Percentiles rank a stretch among this genome's conserved stretches.
phyloP scores from a whole-genome alignment of 92 coral and sea anemone species.

The Heteractis magnifica region DNA sequence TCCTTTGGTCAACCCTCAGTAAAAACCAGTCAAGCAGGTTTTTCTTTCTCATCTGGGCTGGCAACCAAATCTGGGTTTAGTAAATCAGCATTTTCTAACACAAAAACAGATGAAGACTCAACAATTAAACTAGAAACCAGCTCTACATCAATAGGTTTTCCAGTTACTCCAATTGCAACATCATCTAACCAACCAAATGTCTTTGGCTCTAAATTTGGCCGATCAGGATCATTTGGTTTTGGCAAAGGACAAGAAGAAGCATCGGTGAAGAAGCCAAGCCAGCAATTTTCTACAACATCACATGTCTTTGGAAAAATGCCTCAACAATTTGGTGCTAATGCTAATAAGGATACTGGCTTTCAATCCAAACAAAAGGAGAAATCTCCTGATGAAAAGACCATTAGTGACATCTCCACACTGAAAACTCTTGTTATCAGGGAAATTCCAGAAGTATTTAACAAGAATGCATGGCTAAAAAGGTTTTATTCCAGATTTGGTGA shows the following conservation, averaged over 20 bases:
- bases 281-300: neutral
- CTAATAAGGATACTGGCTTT: neutral
- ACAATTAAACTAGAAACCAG: neutral
- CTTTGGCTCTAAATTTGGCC: slow-evolving; percentile 15
- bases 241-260: neutral
- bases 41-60: neutral
- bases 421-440: slow-evolving; percentile 75
- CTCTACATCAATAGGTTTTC: slow-evolving; percentile 9
- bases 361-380: neutral
- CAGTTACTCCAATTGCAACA: slow-evolving; percentile 10
- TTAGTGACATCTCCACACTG: slow-evolving; percentile 41
- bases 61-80: neutral
- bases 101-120: neutral
- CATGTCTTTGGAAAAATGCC: neutral
- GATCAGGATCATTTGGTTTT: slow-evolving; percentile 15
- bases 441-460: slow-evolving; percentile 67
- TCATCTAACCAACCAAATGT: slow-evolving; percentile 5
- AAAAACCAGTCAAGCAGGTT: neutral
- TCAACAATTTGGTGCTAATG: neutral
- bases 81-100: neutral
- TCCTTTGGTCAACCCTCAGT: neutral
- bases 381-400: neutral
- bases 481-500: slow-evolving; percentile 85
- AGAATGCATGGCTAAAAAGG: slow-evolving; percentile 70
- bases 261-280: neutral